These are phyloP conservation scores for Sminthurides bifidus DNA, from an alignment of 1,140 invertebrate genomes.

Conservation along the genomic window DNA sequence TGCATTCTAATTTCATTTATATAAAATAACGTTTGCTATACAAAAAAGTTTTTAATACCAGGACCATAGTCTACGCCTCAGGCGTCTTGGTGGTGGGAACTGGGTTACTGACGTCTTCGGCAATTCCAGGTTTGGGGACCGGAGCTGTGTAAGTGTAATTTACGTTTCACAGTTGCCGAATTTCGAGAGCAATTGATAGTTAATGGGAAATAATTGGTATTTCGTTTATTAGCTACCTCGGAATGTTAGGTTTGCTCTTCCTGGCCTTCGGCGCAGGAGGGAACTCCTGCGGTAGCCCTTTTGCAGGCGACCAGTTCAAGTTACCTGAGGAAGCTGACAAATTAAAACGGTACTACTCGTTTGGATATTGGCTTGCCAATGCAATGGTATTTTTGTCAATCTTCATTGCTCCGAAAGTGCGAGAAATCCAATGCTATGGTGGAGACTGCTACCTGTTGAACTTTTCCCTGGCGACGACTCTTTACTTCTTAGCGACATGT, in stretches of 20 bases:
- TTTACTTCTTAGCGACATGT: constrained; percentile 72
- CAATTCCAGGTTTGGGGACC: too few relatives aligned
- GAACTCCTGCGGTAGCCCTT: constrained; percentile 50
- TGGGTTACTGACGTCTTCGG: too few relatives aligned
- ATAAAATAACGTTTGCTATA: too few relatives aligned
- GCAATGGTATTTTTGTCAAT: constrained; percentile 47
- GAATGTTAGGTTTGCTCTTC: constrained; percentile 63
- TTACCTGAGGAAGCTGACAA: constrained; percentile 36
- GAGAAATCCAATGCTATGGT: constrained; percentile 67
- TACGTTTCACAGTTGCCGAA: too few relatives aligned
- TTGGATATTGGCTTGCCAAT: constrained; percentile 50
- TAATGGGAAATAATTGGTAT: too few relatives aligned
- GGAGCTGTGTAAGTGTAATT: too few relatives aligned
- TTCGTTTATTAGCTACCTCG: constrained; percentile 44
- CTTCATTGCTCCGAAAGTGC: constrained; percentile 73
- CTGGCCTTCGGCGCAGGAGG: constrained; percentile 87
- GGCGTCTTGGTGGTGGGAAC: too few relatives aligned
- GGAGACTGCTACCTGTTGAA: constrained; percentile 77
- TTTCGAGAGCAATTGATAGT: too few relatives aligned
- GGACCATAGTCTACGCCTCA: too few relatives aligned
- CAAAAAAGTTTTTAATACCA: too few relatives aligned
- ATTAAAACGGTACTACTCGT: constrained; percentile 44
- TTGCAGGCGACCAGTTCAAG: constrained; percentile 53
- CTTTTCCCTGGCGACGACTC: constrained; percentile 76
- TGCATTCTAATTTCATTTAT: too few relatives aligned